Percentiles rank a stretch among this genome's conserved stretches.
phyloP scores from a whole-genome alignment of 2,888 invertebrate species.

The Amiota communis region DNA sequence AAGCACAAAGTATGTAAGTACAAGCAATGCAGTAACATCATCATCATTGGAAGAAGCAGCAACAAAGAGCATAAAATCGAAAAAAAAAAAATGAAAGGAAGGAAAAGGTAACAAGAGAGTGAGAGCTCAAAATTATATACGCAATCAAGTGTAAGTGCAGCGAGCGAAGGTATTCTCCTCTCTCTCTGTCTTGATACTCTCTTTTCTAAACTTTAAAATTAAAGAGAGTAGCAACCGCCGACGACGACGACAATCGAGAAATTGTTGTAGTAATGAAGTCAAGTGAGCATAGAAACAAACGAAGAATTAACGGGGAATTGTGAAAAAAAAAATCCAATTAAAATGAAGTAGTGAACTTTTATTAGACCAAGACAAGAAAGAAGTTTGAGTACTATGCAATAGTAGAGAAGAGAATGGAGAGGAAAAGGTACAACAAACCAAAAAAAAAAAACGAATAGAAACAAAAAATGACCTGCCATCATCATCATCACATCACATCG shows the following conservation, averaged over 20 bases:
- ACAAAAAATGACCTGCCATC: conserved; percentile 4
- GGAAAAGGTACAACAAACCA: conserved; percentile 2
- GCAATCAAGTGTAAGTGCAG: too few species aligned
- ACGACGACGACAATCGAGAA: conserved; percentile 10
- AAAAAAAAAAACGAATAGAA: conserved; percentile 12
- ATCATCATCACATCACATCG: too few species aligned
- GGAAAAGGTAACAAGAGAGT: not conserved
- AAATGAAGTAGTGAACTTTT: conserved; percentile 40
- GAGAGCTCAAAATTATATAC: conserved; percentile 14
- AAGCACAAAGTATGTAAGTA: not conserved
- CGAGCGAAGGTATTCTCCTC: too few species aligned
- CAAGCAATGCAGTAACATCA: not conserved
- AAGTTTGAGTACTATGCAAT: not conserved
- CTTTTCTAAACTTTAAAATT: too few species aligned
- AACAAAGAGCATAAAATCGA: conserved; percentile 46
- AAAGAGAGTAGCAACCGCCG: too few species aligned
- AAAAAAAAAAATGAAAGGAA: conserved; percentile 28
- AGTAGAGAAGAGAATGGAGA: not conserved
- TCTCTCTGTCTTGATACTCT: too few species aligned
- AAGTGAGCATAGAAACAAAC: conserved; percentile 19
- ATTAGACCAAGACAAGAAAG: not conserved
- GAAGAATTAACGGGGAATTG: not conserved
- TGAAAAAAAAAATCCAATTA: conserved; percentile 45
- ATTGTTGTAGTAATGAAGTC: conserved; percentile 34
- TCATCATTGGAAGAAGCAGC: conserved; percentile 23